Conservation (phyloP, 2,797 vertebrate species). For the Myoxocephalus aenaeus region DNA sequence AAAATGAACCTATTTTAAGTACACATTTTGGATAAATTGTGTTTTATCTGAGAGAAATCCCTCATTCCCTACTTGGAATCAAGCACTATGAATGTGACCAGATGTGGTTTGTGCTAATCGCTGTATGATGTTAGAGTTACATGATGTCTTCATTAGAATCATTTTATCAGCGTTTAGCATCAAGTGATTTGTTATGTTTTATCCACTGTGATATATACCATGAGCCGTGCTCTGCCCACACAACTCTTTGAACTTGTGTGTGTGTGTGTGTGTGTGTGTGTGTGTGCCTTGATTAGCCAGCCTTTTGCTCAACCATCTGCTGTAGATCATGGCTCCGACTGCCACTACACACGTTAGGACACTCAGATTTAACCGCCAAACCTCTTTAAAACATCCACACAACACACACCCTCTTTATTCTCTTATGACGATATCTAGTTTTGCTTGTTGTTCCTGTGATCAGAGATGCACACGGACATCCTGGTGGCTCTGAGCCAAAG, state of each 20-base stretch:
- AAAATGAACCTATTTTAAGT: not conserved
- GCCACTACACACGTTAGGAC: conserved; percentile 90
- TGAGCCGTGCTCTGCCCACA: conserved; percentile 32
- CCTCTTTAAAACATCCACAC: conserved; percentile 52
- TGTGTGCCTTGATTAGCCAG: conserved; percentile 88
- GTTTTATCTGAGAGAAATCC: conserved; percentile 15
- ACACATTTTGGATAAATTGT: not conserved
- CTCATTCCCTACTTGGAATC: not conserved
- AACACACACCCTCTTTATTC: conserved; percentile 42
- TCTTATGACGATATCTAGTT: conserved; percentile 39
- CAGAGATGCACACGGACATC: conserved; percentile 60
- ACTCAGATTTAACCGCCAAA: conserved; percentile 74
- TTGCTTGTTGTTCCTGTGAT: conserved; percentile 66
- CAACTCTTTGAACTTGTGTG: conserved; percentile 69
- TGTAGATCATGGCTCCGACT: conserved; percentile 86
- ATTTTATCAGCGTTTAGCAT: conserved; percentile 33
- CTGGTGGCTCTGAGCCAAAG: conserved; percentile 62
- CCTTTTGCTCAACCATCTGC: conserved; percentile 85
- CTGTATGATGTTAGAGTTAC: conserved; percentile 22
- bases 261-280: conserved; percentile 50
- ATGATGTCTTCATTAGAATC: conserved; percentile 55
- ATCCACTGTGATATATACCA: conserved; percentile 31
- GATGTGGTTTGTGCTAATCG: conserved; percentile 49
- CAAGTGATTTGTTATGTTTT: conserved; percentile 52
- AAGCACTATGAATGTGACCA: conserved; percentile 29